A percentile compares a stretch with the other conserved stretches of the same genome.
Evolutionary conservation across 2,888 invertebrate species (phyloP).

Genomic region (Sinhomidia bicolor): DNA sequence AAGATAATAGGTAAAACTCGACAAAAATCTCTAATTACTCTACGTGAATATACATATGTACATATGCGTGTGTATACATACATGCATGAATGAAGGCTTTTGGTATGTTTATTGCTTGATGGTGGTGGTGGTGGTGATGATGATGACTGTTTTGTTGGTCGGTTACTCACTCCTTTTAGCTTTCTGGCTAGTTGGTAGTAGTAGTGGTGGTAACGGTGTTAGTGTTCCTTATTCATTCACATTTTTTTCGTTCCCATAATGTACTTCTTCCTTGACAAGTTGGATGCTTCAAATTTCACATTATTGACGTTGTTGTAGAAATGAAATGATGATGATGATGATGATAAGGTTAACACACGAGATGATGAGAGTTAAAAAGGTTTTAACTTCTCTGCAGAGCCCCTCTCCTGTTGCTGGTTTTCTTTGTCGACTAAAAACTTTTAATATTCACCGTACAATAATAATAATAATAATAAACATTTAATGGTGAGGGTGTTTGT

Average conservation of each 20-base stretch:
- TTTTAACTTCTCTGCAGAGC: background rate
- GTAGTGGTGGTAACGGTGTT: background rate
- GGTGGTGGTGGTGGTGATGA: no score
- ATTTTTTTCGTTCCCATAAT: constrained; percentile 37
- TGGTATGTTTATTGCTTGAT: no score
- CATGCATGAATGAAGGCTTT: background rate
- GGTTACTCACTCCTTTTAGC: no score
- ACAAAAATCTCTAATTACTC: constrained; percentile 57
- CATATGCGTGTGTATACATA: background rate
- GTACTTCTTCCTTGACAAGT: background rate
- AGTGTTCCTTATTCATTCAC: background rate
- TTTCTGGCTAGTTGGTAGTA: background rate
- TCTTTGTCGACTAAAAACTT: background rate
- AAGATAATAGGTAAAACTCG: constrained; percentile 48
- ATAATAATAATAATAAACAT: constrained; percentile 28
- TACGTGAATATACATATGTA: background rate
- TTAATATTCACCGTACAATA: background rate
- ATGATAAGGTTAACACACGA: constrained; percentile 32
- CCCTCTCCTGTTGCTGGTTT: background rate
- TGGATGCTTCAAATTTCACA: constrained; percentile 26
- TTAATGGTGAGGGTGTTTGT: constrained; percentile 47
- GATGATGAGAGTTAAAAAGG: constrained; percentile 1
- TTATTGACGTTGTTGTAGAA: constrained; percentile 20
- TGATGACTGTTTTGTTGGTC: no score
- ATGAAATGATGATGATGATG: constrained; percentile 13